A percentile compares a stretch with the other conserved stretches of the same genome.
Evolutionary conservation across 2,797 vertebrate species (phyloP).

Genomic region (Gallinago solitaria): DNA sequence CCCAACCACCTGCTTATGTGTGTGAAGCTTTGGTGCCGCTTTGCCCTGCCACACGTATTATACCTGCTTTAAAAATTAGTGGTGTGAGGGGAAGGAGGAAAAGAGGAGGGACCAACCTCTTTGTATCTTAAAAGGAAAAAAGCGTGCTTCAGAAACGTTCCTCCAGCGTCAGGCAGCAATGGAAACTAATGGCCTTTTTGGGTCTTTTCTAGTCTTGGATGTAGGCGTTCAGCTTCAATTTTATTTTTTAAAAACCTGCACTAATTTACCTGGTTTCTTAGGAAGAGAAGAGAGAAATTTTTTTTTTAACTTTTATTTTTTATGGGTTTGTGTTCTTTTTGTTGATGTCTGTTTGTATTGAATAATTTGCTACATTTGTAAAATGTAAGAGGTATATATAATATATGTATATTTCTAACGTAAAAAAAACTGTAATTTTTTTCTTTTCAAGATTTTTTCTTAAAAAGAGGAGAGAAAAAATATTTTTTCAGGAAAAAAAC

Average conservation of each 20-base stretch:
- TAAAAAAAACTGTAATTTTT: constrained; percentile 87
- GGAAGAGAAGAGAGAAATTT: constrained; percentile 70
- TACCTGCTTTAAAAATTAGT: constrained; percentile 20
- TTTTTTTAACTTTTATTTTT: constrained; percentile 79
- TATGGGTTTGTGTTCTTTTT: constrained; percentile 79
- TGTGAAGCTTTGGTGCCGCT: constrained; percentile 57
- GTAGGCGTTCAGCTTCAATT: constrained; percentile 78
- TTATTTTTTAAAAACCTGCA: constrained; percentile 81
- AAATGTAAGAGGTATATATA: constrained; percentile 88
- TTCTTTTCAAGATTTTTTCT: constrained; percentile 91
- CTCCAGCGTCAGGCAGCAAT: constrained; percentile 49
- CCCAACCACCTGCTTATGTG: neutral
- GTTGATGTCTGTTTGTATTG: constrained; percentile 84
- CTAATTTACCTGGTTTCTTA: constrained; percentile 85
- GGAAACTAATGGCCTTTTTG: constrained; percentile 62
- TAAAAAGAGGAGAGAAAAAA: constrained; percentile 85
- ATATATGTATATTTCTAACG: constrained; percentile 89
- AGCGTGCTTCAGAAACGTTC: constrained; percentile 69
- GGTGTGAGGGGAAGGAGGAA: constrained; percentile 33
- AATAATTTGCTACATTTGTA: constrained; percentile 93
- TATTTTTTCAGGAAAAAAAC: constrained; percentile 96
- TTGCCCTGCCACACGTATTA: constrained; percentile 12
- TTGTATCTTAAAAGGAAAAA: constrained; percentile 59
- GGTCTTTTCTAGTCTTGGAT: constrained; percentile 78
- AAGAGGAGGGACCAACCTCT: constrained; percentile 62